Percentiles rank a stretch among this genome's conserved stretches.
phyloP scores from a whole-genome alignment of 2,113 vertebrate genomes.

The Ictalurus punctatus region DNA sequence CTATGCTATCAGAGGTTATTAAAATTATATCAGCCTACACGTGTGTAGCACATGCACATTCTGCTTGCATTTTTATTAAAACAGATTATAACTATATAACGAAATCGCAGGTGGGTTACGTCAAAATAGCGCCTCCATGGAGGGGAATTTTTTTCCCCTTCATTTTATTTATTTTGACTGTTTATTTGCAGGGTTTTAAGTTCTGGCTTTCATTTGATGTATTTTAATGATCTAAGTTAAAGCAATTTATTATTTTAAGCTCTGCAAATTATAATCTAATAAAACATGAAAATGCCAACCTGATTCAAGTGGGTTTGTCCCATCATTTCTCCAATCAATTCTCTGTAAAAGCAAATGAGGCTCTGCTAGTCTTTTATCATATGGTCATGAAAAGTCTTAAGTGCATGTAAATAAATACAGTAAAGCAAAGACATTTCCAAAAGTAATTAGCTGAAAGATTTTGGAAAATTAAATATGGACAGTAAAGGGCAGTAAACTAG shows the following conservation, averaged over 20 bases:
- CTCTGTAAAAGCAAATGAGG: background rate
- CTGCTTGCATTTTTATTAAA: constrained; percentile 65
- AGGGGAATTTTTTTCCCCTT: constrained; percentile 67
- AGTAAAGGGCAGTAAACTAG: background rate
- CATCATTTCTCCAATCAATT: no score
- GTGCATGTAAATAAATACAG: background rate
- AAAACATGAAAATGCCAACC: constrained; percentile 74
- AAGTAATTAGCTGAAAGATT: background rate
- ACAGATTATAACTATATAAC: constrained; percentile 63
- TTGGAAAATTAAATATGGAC: background rate
- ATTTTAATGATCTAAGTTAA: constrained; percentile 84
- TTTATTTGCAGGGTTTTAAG: constrained; percentile 79
- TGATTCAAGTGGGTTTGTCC: background rate
- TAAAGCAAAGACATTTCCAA: background rate
- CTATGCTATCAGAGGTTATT: constrained; percentile 63
- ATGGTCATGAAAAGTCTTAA: background rate
- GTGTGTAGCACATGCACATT: constrained; percentile 73
- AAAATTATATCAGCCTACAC: constrained; percentile 61
- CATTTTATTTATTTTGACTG: constrained; percentile 66
- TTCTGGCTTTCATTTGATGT: constrained; percentile 81
- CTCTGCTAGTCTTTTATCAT: background rate
- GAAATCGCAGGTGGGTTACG: constrained; percentile 67
- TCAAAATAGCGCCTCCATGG: constrained; percentile 71
- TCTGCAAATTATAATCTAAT: constrained; percentile 84
- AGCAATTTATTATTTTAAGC: constrained; percentile 81